Base-by-base conservation (phyloP, 2,113 vertebrate species). In the Sarotherodon lohbergeri region DNA sequence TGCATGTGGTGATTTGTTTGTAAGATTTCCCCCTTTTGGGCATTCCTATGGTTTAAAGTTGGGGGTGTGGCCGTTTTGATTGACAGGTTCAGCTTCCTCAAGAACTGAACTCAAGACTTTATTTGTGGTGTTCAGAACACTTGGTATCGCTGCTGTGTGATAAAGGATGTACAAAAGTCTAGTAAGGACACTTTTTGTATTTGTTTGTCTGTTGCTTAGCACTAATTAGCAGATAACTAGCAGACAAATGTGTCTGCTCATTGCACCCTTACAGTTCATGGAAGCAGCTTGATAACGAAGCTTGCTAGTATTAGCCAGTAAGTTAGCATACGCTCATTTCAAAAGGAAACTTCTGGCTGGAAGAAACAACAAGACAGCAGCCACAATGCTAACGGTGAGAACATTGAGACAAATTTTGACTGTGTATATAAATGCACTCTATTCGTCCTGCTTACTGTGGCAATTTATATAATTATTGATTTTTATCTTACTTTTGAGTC, bases 81-180 rank as follows among this genome's bases (percentile, higher is more conserved):
- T 71, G 22, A 46, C 39, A 71, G 39, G 66, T 24, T 41, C 22
- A 71, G 39, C 66, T 71, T 39, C 17, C 36, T 68, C 57, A 61
- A 61, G 27, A 61, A 29, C 63, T 68, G 36, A 41, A 41, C 66
- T 71, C n/a, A 16, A 24, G 7, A 16, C 4, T 1, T 73, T 73
- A 73, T 73, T 48, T 46, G 68, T 76, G 68, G 41, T 76, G 68
- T 46, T 73, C 24, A 73, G 13, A 76, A 17, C 14, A 66, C 10
- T 66, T 39, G 10, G 19, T 22, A 48, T 76, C 0, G 5, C 14
- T 19, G 14, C 43, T 76, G 14, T 48, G 24, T 76, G 43, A 46
- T 17, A 17, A 46, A 76, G 43, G 43, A 27, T 0, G 39, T 0
- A 41, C n/a, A 68, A 68, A 68, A 9, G 22, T 73, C 39, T 0